Evolutionary conservation across 2,888 invertebrate species (phyloP).

Genomic region (Emmelina monodactyla): DNA sequence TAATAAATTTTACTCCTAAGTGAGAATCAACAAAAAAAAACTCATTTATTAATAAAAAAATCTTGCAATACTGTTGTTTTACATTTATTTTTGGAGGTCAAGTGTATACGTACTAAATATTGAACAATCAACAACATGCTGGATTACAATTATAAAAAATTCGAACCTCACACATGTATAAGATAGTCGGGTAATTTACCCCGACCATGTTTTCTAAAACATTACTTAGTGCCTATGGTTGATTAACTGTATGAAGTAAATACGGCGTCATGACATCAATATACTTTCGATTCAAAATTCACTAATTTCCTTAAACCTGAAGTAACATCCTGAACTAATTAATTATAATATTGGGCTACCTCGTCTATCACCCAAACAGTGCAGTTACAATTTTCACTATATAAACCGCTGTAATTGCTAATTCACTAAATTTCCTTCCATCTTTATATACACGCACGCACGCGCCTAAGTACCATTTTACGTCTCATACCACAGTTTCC

Average conservation of each 20-base stretch:
- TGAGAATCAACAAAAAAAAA: constrained; percentile 43
- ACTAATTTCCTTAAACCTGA: too few species aligned
- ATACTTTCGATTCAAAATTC: too few species aligned
- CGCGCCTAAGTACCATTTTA: constrained; percentile 11
- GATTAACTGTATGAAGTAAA: too few species aligned
- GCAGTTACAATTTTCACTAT: constrained; percentile 45
- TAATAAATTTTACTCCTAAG: constrained; percentile 40
- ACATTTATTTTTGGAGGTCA: constrained; percentile 32
- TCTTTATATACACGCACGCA: too few species aligned
- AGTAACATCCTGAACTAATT: too few species aligned
- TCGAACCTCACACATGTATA: constrained; percentile 32
- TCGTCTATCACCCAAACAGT: too few species aligned
- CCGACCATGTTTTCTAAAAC: too few species aligned
- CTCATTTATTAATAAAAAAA: too few species aligned
- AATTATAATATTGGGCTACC: too few species aligned
- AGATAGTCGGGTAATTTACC: too few species aligned
- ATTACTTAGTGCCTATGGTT: too few species aligned
- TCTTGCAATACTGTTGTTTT: constrained; percentile 37
- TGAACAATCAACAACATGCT: constrained; percentile 46
- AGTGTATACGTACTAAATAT: constrained; percentile 29
- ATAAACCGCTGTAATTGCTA: constrained; percentile 24
- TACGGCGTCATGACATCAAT: too few species aligned
- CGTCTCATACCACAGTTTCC: constrained; percentile 9
- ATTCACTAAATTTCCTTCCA: constrained; percentile 43
- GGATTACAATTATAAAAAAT: constrained; percentile 39